A percentile compares a stretch with the other conserved stretches of the same genome.
These are phyloP conservation scores for Ammodytes marinus DNA, from an alignment of 2,113 vertebrate genomes.

Conservation along the genomic window DNA sequence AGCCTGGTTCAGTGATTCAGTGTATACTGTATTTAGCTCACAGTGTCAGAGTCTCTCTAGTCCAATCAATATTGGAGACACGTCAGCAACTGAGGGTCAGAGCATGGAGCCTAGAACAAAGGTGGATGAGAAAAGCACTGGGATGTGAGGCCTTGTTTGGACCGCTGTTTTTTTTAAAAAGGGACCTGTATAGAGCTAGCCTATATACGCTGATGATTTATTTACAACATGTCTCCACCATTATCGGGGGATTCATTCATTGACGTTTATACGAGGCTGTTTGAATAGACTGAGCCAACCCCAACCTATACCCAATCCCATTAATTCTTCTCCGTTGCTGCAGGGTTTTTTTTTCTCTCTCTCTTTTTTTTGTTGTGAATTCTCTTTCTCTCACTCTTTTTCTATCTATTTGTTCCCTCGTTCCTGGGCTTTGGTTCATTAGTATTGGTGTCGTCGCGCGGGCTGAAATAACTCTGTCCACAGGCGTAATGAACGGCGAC, in stretches of 20 bases:
- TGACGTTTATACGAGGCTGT: constrained; percentile 25
- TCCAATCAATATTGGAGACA: constrained; percentile 18
- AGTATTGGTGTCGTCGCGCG: constrained; percentile 64
- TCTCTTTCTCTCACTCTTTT: not conserved
- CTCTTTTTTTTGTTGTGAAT: not conserved
- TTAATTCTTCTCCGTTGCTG: not conserved
- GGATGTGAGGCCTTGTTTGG: not conserved
- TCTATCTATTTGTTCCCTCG: not conserved
- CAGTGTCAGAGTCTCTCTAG: not conserved
- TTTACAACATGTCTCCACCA: constrained; percentile 8
- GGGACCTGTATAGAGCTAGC: too few relatives aligned
- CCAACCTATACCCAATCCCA: not conserved
- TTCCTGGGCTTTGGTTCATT: constrained; percentile 50
- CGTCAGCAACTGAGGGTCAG: not conserved
- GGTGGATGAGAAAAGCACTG: not conserved
- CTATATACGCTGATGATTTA: not conserved
- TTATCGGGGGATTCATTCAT: constrained; percentile 1
- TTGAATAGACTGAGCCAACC: constrained; percentile 37
- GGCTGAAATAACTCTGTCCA: constrained; percentile 71
- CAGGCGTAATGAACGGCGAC: constrained; percentile 59
- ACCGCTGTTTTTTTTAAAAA: not conserved
- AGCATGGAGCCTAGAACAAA: not conserved
- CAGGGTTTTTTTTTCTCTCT: constrained; percentile 9
- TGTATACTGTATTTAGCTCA: not conserved
- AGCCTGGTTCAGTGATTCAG: not conserved